Evolutionary conservation across 2,113 vertebrate genomes (phyloP), one percentile per base, ranked within the genome.

Genomic region (Raja brachyura): DNA sequence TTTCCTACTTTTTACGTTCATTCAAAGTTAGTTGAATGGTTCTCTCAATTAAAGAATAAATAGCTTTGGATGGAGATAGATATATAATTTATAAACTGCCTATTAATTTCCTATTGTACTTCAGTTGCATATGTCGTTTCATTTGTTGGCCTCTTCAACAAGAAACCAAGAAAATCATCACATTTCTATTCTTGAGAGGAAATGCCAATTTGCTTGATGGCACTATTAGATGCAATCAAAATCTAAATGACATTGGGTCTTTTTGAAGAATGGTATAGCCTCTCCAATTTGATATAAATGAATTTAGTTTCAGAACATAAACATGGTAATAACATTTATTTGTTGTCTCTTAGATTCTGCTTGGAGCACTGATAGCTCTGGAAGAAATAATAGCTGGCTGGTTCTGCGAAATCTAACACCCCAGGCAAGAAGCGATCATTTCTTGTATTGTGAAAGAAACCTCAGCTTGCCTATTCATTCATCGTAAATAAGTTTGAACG

Each of bases 321-420:
- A 48, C 4, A 54, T 16, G 18, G 20, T 92, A 54, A 22, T 90
- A 70, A 28, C 74, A 25, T 0, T 33, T 39, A 1, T 13, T n/a
- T 18, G 20, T 5, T 59, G 5, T 20, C 93, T 81, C 73, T 86
- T 94, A 99, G 98, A 97, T 96, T 98, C 98, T 94, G 97, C 98
- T 1, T 99, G 99, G 99, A 99, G 98, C 94, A 98, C 98, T 20
- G 98, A 99, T 95, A 97, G 97, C 96, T 97, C 98, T 95, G 98
- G 96, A 96, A 98, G 99, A 95, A 98, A 98, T 93, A 99, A 98
- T 97, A 99, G 98, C 97, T 99, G 99, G 98, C 97, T 99, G 94
- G 99, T 99, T 93, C 97, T 99, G 94, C 97, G 99, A 94, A 99
- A 99, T 95, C 98, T 99, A 95, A 99, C 99, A 0, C 99, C 99